Percentiles rank a stretch among this genome's conserved stretches.
Evolutionary conservation across 2,888 invertebrate genomes (phyloP).

Genomic region (Microplitis deprimator): DNA sequence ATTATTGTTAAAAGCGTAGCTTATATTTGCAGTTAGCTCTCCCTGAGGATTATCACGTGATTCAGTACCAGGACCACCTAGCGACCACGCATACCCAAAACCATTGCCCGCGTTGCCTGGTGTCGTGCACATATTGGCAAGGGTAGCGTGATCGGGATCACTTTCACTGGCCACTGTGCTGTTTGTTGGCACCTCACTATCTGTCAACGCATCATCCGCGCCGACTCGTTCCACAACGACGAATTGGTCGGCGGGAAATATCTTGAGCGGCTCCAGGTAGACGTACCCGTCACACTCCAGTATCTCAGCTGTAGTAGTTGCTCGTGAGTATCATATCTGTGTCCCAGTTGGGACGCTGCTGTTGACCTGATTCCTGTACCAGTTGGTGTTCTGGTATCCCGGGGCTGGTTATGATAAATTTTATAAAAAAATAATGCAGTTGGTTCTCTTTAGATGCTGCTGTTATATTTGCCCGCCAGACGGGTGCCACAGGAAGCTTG

Average conservation of each 20-base stretch:
- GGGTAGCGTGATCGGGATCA: conserved; percentile 59
- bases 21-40: conserved; percentile 66
- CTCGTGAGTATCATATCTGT: conserved; percentile 62
- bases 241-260: conserved; percentile 70
- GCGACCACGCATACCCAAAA: conserved; percentile 70
- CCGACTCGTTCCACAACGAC: conserved; percentile 66
- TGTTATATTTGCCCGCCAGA: conserved; percentile 11
- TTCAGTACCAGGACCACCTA: conserved; percentile 66
- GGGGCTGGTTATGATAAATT: neutral
- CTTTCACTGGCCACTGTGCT: conserved; percentile 51
- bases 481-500: conserved; percentile 1
- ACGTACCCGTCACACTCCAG: conserved; percentile 70
- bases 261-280: conserved; percentile 68
- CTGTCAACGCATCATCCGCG: conserved; percentile 67
- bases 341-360: conserved; percentile 47
- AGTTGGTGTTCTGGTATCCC: conserved; percentile 2
- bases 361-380: conserved; percentile 12
- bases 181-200: conserved; percentile 48
- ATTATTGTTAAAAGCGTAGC: conserved; percentile 69
- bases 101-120: conserved; percentile 69
- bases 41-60: conserved; percentile 66
- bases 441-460: neutral
- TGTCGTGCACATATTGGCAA: conserved; percentile 70
- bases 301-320: conserved; percentile 58
- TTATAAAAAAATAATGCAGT: neutral